Base-by-base conservation (phyloP, 1,140 invertebrate genomes). In the Vanessa tameamea region DNA sequence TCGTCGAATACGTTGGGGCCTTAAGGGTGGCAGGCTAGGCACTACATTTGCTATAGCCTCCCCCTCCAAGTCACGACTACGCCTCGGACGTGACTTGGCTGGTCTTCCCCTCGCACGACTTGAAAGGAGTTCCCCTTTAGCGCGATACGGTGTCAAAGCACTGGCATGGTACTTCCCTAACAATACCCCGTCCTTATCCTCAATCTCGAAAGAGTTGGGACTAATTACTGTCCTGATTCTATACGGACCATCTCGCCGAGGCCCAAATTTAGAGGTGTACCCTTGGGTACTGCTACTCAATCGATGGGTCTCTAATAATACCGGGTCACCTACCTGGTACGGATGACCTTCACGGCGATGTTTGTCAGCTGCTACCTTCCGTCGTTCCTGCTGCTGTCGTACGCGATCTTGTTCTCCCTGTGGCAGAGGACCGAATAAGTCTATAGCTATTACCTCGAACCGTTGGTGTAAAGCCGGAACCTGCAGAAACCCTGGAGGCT, bases 241-340 rank as follows among this genome's bases (percentile, higher is more conserved):
- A 51, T 51, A 51, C 5, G 48, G 48, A 15, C 48, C 48, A 51
- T 51, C 48, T 15, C 48, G 48, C 13, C 48, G 48, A 51, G 48
- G 48, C n/a, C 48, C 48, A 51, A 51, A 51, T 51, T 51, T 51
- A 51, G 48, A 51, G 14, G 48, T 51, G 48, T 51, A 51, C 48
- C 48, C 48, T 15, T 51, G 48, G 14, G 48, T 15, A 15, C 48
- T 51, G n/a, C 13, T 15, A 5, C 48, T 51, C 14, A 51, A 15
- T 15, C 48, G 48, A 51, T 51, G 48, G 26, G 26, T 31, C 26
- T 31, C 26, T 31, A 31, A 31, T 31, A 31, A 31, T 31, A 31
- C 26, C 26, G 26, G 26, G 26, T 31, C 26, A 31, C 26, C 26
- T 31, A 31, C 26, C 26, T 4, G 26, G 4, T 31, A 31, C 26